A percentile compares a stretch with the other conserved stretches of the same genome.
These are phyloP conservation scores for Drosophila sordidula DNA, from an alignment of 2,888 invertebrate species.

Conservation along the genomic window DNA sequence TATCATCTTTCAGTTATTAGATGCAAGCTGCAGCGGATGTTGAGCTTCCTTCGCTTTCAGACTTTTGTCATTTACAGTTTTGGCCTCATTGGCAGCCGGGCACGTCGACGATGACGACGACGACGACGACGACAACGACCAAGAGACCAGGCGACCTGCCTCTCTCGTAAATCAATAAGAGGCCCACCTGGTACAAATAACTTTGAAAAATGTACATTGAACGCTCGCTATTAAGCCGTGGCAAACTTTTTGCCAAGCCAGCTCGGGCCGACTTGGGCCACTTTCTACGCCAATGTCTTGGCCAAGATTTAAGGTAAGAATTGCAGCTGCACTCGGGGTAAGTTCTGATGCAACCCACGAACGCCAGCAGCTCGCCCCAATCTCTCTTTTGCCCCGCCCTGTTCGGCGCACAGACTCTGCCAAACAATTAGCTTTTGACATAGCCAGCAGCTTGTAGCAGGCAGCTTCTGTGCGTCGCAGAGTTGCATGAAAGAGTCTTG, in stretches of 20 bases:
- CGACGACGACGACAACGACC: conserved; percentile 5
- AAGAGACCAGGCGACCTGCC: conserved; percentile 13
- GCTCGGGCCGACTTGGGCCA: conserved; percentile 30
- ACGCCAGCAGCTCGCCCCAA: conserved; percentile 1
- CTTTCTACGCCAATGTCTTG: conserved; percentile 48
- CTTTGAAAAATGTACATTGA: conserved; percentile 72
- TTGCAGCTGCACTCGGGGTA: conserved; percentile 27
- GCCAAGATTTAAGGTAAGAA: conserved; percentile 46
- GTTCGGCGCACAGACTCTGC: too few relatives aligned
- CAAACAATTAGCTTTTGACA: conserved; percentile 33
- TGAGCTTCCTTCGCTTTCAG: conserved; percentile 63
- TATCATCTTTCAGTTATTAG: conserved; percentile 75
- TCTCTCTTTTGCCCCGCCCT: not conserved
- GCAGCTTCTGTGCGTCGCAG: conserved; percentile 11
- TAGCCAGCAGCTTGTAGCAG: conserved; percentile 1
- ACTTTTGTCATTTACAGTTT: conserved; percentile 78
- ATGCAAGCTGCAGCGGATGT: conserved; percentile 78
- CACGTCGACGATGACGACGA: conserved; percentile 8
- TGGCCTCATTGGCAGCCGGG: conserved; percentile 43
- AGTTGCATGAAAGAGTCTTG: not conserved
- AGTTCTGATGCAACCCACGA: conserved; percentile 10
- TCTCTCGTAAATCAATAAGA: conserved; percentile 73
- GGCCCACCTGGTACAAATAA: conserved; percentile 74
- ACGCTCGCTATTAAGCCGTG: conserved; percentile 20
- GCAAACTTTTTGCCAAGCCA: conserved; percentile 29